phyloP scores from a whole-genome alignment of 2,113 vertebrate genomes.

The Suricata suricatta region DNA sequence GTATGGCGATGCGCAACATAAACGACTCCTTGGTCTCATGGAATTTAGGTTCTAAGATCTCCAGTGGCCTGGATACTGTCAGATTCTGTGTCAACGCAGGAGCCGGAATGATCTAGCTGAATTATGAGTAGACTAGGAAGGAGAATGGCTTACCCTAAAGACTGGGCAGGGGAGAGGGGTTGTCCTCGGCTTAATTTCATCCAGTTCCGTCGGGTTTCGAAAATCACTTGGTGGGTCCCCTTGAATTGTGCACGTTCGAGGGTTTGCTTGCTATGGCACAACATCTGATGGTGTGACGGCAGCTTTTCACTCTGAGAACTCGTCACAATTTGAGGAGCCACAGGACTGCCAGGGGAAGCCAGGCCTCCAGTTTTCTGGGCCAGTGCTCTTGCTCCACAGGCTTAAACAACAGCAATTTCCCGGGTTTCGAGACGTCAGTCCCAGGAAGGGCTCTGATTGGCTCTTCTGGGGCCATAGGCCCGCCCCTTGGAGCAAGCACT shows the following conservation, averaged over 20 bases:
- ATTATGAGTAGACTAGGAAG: not conserved
- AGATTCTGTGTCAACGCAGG: not conserved
- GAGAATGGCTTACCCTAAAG: not conserved
- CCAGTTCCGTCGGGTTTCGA: not conserved
- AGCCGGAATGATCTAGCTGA: not conserved
- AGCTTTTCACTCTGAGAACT: not conserved
- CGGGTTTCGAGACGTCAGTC: not conserved
- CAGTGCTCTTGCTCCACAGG: not conserved
- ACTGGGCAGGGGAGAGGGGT: not conserved
- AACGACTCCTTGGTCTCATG: not conserved
- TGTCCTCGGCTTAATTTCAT: not conserved
- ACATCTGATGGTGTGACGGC: not conserved
- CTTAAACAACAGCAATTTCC: not conserved
- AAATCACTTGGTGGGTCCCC: not conserved
- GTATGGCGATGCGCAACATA: not conserved
- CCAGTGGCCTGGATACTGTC: not conserved
- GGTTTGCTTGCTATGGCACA: not conserved
- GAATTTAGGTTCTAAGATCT: not conserved
- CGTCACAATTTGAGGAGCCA: not conserved
- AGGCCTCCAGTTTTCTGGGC: too few relatives aligned
- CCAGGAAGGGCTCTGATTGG: not conserved
- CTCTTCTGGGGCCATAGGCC: not conserved
- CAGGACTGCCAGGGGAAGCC: not conserved
- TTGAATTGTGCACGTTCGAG: not conserved
- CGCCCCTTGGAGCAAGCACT: not conserved